A percentile compares a stretch with the other conserved stretches of the same genome.
These are phyloP conservation scores for Sturnira hondurensis DNA, from an alignment of 2,113 vertebrate species.

Conservation along the genomic window DNA sequence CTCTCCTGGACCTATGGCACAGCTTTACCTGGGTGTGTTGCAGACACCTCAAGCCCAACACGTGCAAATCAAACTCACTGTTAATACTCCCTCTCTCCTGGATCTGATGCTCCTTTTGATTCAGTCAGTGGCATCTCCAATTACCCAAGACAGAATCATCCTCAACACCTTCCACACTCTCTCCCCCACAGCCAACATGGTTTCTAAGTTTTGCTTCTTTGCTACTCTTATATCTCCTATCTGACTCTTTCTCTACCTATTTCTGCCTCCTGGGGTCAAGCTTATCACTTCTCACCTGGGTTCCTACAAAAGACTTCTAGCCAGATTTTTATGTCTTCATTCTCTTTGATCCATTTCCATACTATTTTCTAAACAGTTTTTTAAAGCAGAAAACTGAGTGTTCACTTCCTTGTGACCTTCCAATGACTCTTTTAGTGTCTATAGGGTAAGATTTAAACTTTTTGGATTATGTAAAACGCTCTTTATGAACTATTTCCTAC, in stretches of 20 bases:
- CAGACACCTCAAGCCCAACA: background rate
- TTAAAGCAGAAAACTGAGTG: background rate
- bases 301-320: background rate
- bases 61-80: background rate
- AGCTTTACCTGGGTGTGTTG: background rate
- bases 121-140: background rate
- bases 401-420: background rate
- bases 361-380: conserved; percentile 16
- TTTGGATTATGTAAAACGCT: background rate
- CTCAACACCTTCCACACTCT: background rate
- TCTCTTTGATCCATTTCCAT: background rate
- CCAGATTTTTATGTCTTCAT: background rate
- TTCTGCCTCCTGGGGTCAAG: background rate
- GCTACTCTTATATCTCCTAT: background rate
- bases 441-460: background rate
- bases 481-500: background rate
- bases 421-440: background rate
- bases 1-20: background rate
- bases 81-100: background rate
- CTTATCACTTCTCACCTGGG: background rate
- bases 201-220: background rate
- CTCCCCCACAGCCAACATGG: background rate
- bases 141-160: background rate
- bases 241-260: background rate
- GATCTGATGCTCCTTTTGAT: background rate